A percentile compares a stretch with the other conserved stretches of the same genome.
These are phyloP conservation scores for Chymomyza caudatula DNA, from an alignment of 2,888 invertebrate genomes.

Conservation along the genomic window DNA sequence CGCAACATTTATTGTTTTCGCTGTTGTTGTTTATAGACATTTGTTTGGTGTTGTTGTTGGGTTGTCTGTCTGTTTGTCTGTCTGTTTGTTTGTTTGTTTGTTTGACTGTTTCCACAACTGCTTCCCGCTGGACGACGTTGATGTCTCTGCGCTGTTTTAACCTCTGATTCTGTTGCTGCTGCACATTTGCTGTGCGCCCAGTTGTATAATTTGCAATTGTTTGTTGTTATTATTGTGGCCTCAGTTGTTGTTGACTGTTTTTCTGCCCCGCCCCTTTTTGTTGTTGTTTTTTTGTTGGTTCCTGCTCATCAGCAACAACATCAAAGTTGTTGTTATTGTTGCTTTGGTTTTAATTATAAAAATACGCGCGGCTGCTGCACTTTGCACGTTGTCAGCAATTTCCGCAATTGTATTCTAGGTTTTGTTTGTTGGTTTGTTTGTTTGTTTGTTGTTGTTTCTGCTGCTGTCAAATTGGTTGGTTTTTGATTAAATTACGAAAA, in stretches of 20 bases:
- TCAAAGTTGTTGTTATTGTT: constrained; percentile 13
- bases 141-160: background rate
- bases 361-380: constrained; percentile 14
- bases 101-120: constrained; percentile 56
- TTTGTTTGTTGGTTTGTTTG: constrained; percentile 16
- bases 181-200: constrained; percentile 58
- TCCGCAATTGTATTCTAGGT: constrained; percentile 32
- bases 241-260: constrained; percentile 11
- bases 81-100: constrained; percentile 31
- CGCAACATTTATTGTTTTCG: constrained; percentile 3
- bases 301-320: constrained; percentile 25
- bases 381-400: constrained; percentile 52
- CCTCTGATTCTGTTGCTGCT: constrained; percentile 5
- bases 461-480: constrained; percentile 7
- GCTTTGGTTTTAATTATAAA: constrained; percentile 46
- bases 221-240: constrained; percentile 52
- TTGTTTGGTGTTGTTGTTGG: constrained; percentile 5
- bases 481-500: constrained; percentile 2
- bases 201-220: constrained; percentile 68
- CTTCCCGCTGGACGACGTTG: constrained; percentile 10
- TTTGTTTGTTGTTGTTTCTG: constrained; percentile 23
- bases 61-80: constrained; percentile 5
- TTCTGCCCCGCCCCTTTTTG: background rate
- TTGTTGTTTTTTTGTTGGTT: constrained; percentile 7
- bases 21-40: constrained; percentile 3